These are phyloP conservation scores for Zeus faber DNA, from an alignment of 2,113 vertebrate genomes.

Conservation along the genomic window DNA sequence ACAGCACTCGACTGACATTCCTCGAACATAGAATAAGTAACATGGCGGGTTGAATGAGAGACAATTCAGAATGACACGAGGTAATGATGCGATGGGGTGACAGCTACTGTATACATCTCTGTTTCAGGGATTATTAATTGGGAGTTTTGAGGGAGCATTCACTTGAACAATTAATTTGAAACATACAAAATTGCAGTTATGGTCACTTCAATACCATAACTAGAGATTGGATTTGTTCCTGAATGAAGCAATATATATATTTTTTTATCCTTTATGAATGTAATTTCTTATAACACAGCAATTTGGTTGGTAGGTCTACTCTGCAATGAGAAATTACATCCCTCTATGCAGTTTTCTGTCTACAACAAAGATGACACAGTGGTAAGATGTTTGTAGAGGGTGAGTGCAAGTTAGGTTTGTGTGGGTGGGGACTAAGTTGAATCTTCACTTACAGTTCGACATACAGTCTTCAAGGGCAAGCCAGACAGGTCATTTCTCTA, in stretches of 20 bases:
- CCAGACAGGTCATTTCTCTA: neutral
- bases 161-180: too few species aligned
- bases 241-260: too few species aligned
- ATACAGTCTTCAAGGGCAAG: conserved; percentile 60
- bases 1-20: conserved; percentile 8
- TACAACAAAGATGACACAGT: conserved; percentile 65
- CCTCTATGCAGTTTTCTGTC: conserved; percentile 22
- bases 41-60: conserved; percentile 11
- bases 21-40: neutral
- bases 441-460: conserved; percentile 30
- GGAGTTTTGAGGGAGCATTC: too few species aligned
- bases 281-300: neutral
- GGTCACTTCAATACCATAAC: too few species aligned
- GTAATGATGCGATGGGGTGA: conserved; percentile 52
- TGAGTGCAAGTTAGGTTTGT: conserved; percentile 20
- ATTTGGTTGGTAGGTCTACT: conserved; percentile 1
- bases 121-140: conserved; percentile 44
- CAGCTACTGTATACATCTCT: conserved; percentile 76
- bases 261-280: too few species aligned
- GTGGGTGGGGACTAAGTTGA: conserved; percentile 29
- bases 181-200: too few species aligned
- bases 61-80: conserved; percentile 44
- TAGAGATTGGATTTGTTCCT: too few species aligned
- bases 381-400: conserved; percentile 37
- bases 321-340: conserved; percentile 13